Base-by-base conservation (phyloP, 1,140 invertebrate species). In the Ooceraea biroi region DNA sequence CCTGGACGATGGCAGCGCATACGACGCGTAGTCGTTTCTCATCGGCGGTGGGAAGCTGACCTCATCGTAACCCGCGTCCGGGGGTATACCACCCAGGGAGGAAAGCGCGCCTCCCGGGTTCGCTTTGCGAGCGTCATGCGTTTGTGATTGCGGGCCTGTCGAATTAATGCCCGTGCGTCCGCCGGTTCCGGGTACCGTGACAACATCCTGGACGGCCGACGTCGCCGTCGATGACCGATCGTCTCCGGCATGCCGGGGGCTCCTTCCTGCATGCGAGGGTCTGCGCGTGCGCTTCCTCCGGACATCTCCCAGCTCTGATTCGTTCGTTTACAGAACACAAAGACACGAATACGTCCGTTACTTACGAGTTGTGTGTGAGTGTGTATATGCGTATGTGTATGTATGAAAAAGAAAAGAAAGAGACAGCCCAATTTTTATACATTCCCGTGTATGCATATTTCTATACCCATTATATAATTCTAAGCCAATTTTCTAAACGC, bases 211-310 rank as follows among this genome's bases (percentile, higher is more conserved):
- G 12, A 60, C 74, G 72, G 85, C 46, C 85, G 85, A 50, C 55
- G 87, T 77, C 17, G 52, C 52, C 71, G 55, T 46, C 65, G 80
- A 63, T 65, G 87, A 72, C 82, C 88, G 90, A 69, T 90, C 90
- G 85, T 93, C 92, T 69, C 89, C 89, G 77, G 88, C 82, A 78
- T 92, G 90, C 61, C 91, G 89, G 66, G 92, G 90, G 85, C 93
- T 93, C 90, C 93, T 94, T 85, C 91, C 91, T 88, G 93, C 90
- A 90, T 94, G 93, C 83, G 93, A 87, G 86, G 93, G 90, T 89
- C 93, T 94, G 86, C 93, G 93, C 76, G 93, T 91, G 41, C 94
- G 93, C 85, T 94, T 94, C 91, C 91, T 94, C 91, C 94, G 91
- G 91, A 95, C 89, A 88, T 95, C 92, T 82, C 90, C 91, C 91